Evolutionary conservation across 1,140 invertebrate species (phyloP).

Genomic region (Laupala kohalensis): DNA sequence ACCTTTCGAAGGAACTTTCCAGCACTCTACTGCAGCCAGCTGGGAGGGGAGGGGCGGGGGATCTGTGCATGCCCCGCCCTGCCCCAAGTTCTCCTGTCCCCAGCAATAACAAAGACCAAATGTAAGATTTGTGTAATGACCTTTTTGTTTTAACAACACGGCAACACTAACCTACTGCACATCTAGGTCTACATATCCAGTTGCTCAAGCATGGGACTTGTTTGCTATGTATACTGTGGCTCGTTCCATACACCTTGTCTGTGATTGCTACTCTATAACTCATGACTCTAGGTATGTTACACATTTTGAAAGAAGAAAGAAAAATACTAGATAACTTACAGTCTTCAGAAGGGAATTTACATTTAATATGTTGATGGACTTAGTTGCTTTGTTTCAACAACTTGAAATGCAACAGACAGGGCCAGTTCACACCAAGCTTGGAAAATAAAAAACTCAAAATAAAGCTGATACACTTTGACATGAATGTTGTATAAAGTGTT

Average conservation of each 20-base stretch:
- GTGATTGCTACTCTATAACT: constrained; percentile 13
- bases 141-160: constrained; percentile 18
- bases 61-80: not conserved
- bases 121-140: constrained; percentile 14
- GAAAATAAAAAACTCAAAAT: constrained; percentile 11
- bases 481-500: constrained; percentile 9
- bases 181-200: constrained; percentile 20
- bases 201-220: constrained; percentile 15
- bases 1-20: constrained; percentile 15
- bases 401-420: constrained; percentile 16
- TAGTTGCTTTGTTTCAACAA: constrained; percentile 14
- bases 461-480: constrained; percentile 10
- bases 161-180: constrained; percentile 21
- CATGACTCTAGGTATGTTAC: constrained; percentile 7
- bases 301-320: constrained; percentile 9
- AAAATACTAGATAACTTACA: constrained; percentile 15
- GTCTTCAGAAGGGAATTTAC: constrained; percentile 14
- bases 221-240: constrained; percentile 10
- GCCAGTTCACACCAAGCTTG: constrained; percentile 14
- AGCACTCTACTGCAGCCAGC: constrained; percentile 9
- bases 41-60: not conserved
- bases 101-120: constrained; percentile 15
- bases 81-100: not conserved
- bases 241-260: constrained; percentile 12
- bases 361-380: constrained; percentile 13